Percentiles rank a stretch among this genome's conserved stretches.
Conservation (phyloP, 2,797 vertebrate genomes). For the Phoxinus dragarum region DNA sequence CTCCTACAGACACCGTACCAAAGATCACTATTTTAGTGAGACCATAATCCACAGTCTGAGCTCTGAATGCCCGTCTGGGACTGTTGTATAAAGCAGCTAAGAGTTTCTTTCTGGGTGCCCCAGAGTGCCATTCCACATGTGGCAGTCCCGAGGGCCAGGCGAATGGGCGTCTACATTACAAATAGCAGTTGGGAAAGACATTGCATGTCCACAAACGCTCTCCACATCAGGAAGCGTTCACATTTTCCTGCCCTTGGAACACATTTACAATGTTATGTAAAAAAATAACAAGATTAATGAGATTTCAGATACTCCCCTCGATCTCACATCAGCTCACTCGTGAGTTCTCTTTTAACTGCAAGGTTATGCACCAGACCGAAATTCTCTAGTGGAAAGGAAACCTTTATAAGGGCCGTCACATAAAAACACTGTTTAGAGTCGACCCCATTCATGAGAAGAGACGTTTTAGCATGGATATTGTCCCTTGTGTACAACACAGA, state of each 20-base stretch:
- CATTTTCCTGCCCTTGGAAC: constrained; percentile 66
- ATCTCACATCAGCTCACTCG: constrained; percentile 50
- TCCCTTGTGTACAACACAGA: constrained; percentile 48
- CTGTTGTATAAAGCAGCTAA: constrained; percentile 76
- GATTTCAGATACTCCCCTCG: constrained; percentile 56
- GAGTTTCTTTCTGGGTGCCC: constrained; percentile 78
- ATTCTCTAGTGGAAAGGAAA: constrained; percentile 59
- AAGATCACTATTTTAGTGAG: constrained; percentile 69
- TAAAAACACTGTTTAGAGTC: constrained; percentile 50
- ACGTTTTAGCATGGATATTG: constrained; percentile 37
- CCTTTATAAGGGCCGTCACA: constrained; percentile 58
- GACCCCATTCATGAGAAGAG: constrained; percentile 35
- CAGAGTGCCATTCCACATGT: constrained; percentile 63
- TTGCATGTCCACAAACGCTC: constrained; percentile 58
- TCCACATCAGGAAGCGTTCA: constrained; percentile 71
- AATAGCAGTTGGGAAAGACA: constrained; percentile 62
- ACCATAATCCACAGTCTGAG: constrained; percentile 71
- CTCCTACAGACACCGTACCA: constrained; percentile 46
- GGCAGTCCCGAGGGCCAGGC: constrained; percentile 65
- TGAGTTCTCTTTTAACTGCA: constrained; percentile 52
- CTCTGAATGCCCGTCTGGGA: constrained; percentile 64
- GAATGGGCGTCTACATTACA: constrained; percentile 69
- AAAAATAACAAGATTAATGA: constrained; percentile 65
- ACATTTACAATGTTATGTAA: constrained; percentile 69
- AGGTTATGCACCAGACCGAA: constrained; percentile 48